Conservation (phyloP, 2,888 invertebrate genomes). For the Drosophila setosimentum region DNA sequence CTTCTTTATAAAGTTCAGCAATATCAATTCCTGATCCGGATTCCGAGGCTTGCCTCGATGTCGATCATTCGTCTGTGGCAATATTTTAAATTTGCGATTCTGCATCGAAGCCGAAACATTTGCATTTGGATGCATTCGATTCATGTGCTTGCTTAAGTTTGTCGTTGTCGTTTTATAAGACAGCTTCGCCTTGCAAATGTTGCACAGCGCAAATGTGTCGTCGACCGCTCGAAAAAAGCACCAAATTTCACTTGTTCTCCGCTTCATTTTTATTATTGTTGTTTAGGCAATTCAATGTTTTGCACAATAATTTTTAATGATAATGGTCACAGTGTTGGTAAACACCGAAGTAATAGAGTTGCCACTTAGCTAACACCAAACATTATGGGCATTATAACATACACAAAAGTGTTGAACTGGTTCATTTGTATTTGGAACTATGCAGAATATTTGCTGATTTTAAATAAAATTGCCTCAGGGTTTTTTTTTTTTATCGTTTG, state of each 20-base stretch:
- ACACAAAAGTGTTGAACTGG: neutral
- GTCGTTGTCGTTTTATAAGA: constrained; percentile 72
- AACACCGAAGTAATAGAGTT: neutral
- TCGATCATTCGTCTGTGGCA: constrained; percentile 45
- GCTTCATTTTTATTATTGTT: constrained; percentile 56
- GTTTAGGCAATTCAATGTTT: constrained; percentile 26
- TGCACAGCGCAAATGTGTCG: constrained; percentile 66
- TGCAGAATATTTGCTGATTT: neutral
- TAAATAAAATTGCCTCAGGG: no score
- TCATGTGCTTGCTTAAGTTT: constrained; percentile 69
- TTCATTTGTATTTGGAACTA: neutral
- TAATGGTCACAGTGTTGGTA: constrained; percentile 33
- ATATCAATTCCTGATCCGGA: constrained; percentile 54
- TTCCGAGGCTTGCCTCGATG: constrained; percentile 65
- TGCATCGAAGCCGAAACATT: constrained; percentile 26
- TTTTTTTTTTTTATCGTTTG: neutral
- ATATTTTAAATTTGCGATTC: constrained; percentile 50
- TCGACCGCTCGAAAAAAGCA: constrained; percentile 66
- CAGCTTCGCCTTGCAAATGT: constrained; percentile 67
- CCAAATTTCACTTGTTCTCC: constrained; percentile 70
- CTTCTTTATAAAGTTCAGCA: constrained; percentile 64
- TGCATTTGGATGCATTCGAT: constrained; percentile 64
- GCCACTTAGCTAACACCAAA: neutral
- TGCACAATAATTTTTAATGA: constrained; percentile 33
- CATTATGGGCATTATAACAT: constrained; percentile 3